phyloP scores from a whole-genome alignment of 2,113 vertebrate species.

The Austrofundulus limnaeus region DNA sequence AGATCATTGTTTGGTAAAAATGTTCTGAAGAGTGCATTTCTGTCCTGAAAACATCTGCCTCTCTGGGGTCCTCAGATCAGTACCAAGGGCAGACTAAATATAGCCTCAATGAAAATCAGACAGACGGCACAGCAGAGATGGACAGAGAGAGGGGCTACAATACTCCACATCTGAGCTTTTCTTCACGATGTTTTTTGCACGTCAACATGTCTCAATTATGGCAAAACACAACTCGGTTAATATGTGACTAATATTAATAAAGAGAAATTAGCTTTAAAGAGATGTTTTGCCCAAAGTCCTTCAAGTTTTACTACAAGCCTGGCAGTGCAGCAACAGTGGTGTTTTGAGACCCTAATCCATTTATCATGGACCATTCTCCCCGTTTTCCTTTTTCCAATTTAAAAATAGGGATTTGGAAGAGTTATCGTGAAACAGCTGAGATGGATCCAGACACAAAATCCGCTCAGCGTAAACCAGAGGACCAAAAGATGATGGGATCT shows the following conservation, averaged over 20 bases:
- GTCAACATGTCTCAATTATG: neutral
- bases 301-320: conserved; percentile 17
- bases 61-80: conserved; percentile 46
- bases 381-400: conserved; percentile 19
- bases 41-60: conserved; percentile 31
- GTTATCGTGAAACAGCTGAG: conserved; percentile 13
- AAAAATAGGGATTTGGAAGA: conserved; percentile 39
- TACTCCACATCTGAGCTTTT: neutral
- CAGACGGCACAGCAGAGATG: conserved; percentile 22
- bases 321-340: neutral
- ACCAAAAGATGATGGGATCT: conserved; percentile 16
- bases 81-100: conserved; percentile 71
- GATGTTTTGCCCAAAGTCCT: conserved; percentile 32
- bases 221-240: neutral
- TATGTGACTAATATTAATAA: conserved; percentile 9
- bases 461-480: conserved; percentile 36
- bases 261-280: conserved; percentile 13
- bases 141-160: neutral
- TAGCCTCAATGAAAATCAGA: conserved; percentile 52
- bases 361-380: conserved; percentile 36
- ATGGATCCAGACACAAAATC: conserved; percentile 44
- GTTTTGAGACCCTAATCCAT: conserved; percentile 44
- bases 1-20: neutral
- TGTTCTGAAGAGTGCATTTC: conserved; percentile 11
- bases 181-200: neutral